Evolutionary conservation across 2,113 vertebrate genomes (phyloP).

Genomic region (Anser cygnoides): DNA sequence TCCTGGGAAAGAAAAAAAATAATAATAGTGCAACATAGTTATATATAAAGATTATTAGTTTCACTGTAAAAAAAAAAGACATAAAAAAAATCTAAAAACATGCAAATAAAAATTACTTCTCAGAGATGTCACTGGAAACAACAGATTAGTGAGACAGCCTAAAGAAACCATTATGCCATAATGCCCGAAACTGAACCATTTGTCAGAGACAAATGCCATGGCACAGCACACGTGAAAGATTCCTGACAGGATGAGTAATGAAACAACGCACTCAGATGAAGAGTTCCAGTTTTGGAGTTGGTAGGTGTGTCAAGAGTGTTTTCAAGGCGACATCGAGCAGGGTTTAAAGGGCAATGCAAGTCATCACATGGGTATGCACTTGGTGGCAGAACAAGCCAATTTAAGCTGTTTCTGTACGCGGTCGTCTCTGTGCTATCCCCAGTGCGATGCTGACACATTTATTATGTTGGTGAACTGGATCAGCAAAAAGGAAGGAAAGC

Average conservation of each 20-base stretch:
- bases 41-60: not conserved
- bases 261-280: not conserved
- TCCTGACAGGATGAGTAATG: not conserved
- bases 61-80: not conserved
- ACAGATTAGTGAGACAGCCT: not conserved
- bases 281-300: not conserved
- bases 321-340: not conserved
- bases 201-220: not conserved
- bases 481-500: slow-evolving; percentile 23
- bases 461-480: not conserved
- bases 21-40: not conserved
- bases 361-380: not conserved
- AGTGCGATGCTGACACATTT: not conserved
- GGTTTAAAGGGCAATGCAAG: not conserved
- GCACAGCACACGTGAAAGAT: not conserved
- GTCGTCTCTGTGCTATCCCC: not conserved
- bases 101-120: not conserved
- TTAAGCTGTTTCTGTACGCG: not conserved
- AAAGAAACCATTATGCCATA: not conserved
- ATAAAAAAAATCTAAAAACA: not conserved
- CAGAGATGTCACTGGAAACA: not conserved
- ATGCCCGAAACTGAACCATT: not conserved
- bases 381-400: not conserved
- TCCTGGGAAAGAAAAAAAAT: not conserved
- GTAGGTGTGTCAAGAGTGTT: not conserved